Evolutionary conservation across 2,888 invertebrate species (phyloP), one percentile per base, ranked within the genome.

Genomic region (Lordiphosa andalusiaca): DNA sequence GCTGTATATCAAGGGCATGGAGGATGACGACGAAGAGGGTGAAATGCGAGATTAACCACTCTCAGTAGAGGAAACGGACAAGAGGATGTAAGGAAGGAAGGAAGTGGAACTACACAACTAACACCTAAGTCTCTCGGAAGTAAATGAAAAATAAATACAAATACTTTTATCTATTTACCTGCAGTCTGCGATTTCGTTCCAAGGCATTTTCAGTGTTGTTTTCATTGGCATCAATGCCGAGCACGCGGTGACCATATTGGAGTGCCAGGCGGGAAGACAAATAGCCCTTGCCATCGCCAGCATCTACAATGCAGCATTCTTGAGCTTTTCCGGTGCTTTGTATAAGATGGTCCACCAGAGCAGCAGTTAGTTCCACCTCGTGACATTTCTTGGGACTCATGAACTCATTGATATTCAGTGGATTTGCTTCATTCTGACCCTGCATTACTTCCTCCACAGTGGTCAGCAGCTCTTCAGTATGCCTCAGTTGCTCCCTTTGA

Each of bases 1-100:
- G 0, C 91, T 99, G 61, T 98, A 98, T 87, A 96, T 99, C 51
- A 91, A 97, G 90, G 98, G 98, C 0, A 94, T 96, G 0, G 98
- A 98, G 73, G 98, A 98, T 86, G 98, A 98, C 85, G 98, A 98
- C 80, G 98, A 98, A 90, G 98, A 98, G 89, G 97, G 97, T 6
- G 98, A 98, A 92, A 98, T 96, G 94, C 96, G 89, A 52, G 89
- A 89, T 55, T 89, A 80, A 74, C 2, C 16, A 16, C 16, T 16
- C 16, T 16, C 1, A 16, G 16, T 16, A 16, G 16, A 16, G 1
- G 16, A 16, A 16, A 16, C 2, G 16, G 16, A 1, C 21, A 2
- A n/a, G n/a, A n/a, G n/a, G n/a, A 23, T 5, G 10, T 9, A 10
- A 4, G 10, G n/a, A 10, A 4, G 12, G 7, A 50, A 19, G 13